These are phyloP conservation scores for Trachelus iudaicus DNA, from an alignment of 2,888 invertebrate species.

Conservation along the genomic window DNA sequence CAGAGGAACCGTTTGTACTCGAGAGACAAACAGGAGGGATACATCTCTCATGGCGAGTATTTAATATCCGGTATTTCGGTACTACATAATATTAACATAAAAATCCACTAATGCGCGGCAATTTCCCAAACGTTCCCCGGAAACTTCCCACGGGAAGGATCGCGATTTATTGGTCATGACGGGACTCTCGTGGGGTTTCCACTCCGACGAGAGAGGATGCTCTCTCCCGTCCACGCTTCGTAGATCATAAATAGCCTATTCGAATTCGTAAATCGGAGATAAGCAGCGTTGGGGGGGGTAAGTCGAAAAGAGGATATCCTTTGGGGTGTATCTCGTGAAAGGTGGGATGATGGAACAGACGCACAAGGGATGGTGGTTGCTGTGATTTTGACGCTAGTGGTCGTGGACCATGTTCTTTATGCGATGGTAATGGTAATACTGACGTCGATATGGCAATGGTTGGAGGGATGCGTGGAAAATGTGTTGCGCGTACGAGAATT, in stretches of 20 bases:
- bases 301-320: background rate
- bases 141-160: conserved; percentile 44
- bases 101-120: conserved; percentile 48
- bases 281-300: conserved; percentile 28
- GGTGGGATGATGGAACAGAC: background rate
- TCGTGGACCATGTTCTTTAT: background rate
- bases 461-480: conserved; percentile 20
- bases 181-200: conserved; percentile 16
- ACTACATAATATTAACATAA: conserved; percentile 48
- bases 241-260: conserved; percentile 54
- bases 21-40: background rate
- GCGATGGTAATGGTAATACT: background rate
- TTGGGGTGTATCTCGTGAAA: background rate
- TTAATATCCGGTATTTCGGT: conserved; percentile 28
- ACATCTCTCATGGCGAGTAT: conserved; percentile 19
- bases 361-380: background rate
- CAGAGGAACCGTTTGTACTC: background rate
- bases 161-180: conserved; percentile 50
- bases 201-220: background rate
- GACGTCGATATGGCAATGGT: background rate
- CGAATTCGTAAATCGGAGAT: conserved; percentile 52
- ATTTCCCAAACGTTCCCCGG: conserved; percentile 32
- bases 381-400: background rate
- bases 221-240: conserved; percentile 10
- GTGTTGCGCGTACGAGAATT: conserved; percentile 35